Conservation (phyloP, 1,140 invertebrate genomes). For the Drosophila auraria region DNA sequence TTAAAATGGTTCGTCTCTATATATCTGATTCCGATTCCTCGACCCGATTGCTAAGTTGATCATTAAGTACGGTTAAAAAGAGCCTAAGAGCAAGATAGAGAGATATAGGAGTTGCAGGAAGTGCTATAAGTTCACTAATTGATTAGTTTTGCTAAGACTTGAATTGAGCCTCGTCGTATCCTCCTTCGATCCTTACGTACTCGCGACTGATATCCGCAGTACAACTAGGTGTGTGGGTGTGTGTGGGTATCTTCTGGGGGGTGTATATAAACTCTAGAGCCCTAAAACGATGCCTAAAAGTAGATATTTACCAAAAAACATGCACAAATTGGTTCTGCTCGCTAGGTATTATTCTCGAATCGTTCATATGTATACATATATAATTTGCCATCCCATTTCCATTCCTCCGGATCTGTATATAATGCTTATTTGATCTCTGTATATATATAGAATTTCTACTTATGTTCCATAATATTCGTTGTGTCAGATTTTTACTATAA, state of each 20-base stretch:
- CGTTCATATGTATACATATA: slow-evolving; percentile 66
- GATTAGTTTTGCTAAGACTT: slow-evolving; percentile 78
- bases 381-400: slow-evolving; percentile 55
- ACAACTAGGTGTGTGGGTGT: slow-evolving; percentile 27
- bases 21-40: slow-evolving; percentile 21
- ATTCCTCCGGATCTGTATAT: slow-evolving; percentile 59
- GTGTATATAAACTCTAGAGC: slow-evolving; percentile 73
- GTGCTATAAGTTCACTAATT: slow-evolving; percentile 81
- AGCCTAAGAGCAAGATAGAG: slow-evolving; percentile 76
- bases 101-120: slow-evolving; percentile 63
- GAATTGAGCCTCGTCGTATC: slow-evolving; percentile 59
- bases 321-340: slow-evolving; percentile 81
- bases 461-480: slow-evolving; percentile 86
- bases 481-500: slow-evolving; percentile 85
- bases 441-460: slow-evolving; percentile 85
- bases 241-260: slow-evolving; percentile 23
- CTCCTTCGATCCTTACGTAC: slow-evolving; percentile 14
- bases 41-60: slow-evolving; percentile 51
- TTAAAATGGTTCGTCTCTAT: slow-evolving; percentile 64
- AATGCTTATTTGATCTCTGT: slow-evolving; percentile 78
- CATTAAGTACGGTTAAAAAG: slow-evolving; percentile 61
- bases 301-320: slow-evolving; percentile 74
- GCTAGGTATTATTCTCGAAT: slow-evolving; percentile 72
- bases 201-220: slow-evolving; percentile 11
- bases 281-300: slow-evolving; percentile 80